Base-by-base conservation (phyloP, 1,140 invertebrate genomes). In the Sogatella furcifera region DNA sequence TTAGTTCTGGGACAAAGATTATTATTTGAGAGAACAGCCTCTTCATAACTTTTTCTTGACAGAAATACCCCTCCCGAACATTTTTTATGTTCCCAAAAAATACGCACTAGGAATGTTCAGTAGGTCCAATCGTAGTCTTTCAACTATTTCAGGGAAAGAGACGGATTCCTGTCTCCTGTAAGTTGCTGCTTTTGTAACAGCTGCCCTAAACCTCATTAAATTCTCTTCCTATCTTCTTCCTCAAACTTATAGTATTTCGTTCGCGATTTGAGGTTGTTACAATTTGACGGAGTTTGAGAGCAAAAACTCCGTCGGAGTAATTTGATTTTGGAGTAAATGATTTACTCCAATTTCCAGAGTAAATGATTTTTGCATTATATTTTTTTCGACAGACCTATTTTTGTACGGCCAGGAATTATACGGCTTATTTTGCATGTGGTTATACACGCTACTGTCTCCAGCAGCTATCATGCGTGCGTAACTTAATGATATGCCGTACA, bases 381-480 rank as follows among this genome's bases (percentile, higher is more conserved):
- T 62, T n/a, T 67, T 64, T 63, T 68, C 21, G 60, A 84, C 81
- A 82, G 84, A 67, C 72, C 78, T 64, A 8, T 58, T 21, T 15
- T 24, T 49, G 52, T 65, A 68, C 0, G 61, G 67, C 54, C 68
- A 63, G 10, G 56, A 14, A 53, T 67, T 60, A n/a, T n/a, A n/a
- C n/a, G n/a, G n/a, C n/a, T n/a, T n/a, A n/a, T n/a, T n/a, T 54
- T 59, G 14, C 43, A 66, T 63, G 42, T 60, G 62, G 52, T 64
- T 63, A 55, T 70, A 68, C 14, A 66, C 66, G 52, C 63, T 72
- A 42, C 65, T 68, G 53, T 72, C 70, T 1, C 69, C 71, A 62
- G 73, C 72, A 5, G 65, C 69, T 52, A 72, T 65, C 14, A 71
- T 21, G 22, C 59, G 64, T 52, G 66, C 61, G 38, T 71, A 72